Evolutionary conservation across 1,140 invertebrate species (phyloP).

Genomic region (Onthophagus taurus): DNA sequence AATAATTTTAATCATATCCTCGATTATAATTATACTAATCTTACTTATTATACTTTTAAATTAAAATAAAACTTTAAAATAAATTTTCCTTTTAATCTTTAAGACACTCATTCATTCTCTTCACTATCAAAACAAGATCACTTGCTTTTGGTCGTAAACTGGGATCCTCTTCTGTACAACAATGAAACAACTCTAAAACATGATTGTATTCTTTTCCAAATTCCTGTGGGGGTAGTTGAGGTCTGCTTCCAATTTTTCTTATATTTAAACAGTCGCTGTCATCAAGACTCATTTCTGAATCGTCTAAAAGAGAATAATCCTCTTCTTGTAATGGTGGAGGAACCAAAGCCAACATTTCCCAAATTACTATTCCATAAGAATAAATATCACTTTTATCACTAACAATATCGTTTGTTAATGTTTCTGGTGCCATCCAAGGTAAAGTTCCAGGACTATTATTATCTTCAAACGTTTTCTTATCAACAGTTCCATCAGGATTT

Average conservation of each 20-base stretch:
- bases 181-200: constrained; percentile 59
- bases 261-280: background rate
- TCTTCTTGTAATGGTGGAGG: constrained; percentile 41
- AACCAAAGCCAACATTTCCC: constrained; percentile 68
- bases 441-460: constrained; percentile 56
- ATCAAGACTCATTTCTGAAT: constrained; percentile 1
- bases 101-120: constrained; percentile 12
- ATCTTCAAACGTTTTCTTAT: constrained; percentile 39
- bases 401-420: constrained; percentile 52
- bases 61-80: no score
- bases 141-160: constrained; percentile 51
- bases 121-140: constrained; percentile 21
- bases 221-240: constrained; percentile 54
- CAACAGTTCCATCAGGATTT: constrained; percentile 51
- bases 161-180: constrained; percentile 56
- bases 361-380: constrained; percentile 64
- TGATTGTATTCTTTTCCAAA: constrained; percentile 49
- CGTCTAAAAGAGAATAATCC: background rate
- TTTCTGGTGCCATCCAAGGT: constrained; percentile 70
- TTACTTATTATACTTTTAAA: constrained; percentile 11
- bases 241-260: constrained; percentile 36
- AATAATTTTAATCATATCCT: constrained; percentile 6
- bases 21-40: constrained; percentile 3
- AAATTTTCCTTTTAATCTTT: constrained; percentile 5
- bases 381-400: constrained; percentile 67